phyloP scores from a whole-genome alignment of 2,888 invertebrate species.

The Drosophila mulleri region DNA sequence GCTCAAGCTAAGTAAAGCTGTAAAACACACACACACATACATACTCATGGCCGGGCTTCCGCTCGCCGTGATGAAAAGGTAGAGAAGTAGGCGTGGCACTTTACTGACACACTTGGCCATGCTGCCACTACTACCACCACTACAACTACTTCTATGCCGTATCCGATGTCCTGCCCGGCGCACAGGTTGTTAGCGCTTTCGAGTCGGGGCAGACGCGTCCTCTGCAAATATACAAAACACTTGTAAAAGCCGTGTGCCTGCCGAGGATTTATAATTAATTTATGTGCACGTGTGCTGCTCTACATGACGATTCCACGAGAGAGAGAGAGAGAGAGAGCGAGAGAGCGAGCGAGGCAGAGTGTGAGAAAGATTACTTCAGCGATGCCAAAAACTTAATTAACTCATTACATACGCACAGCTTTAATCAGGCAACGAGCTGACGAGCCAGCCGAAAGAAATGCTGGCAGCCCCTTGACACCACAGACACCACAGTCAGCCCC shows the following conservation, averaged over 20 bases:
- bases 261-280: conserved; percentile 81
- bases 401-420: conserved; percentile 81
- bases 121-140: no score
- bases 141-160: no score
- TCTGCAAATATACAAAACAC: conserved; percentile 76
- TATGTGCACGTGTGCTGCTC: conserved; percentile 67
- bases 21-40: conserved; percentile 37
- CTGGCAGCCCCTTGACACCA: conserved; percentile 25
- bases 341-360: conserved; percentile 9
- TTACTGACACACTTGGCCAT: conserved; percentile 67
- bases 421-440: conserved; percentile 72
- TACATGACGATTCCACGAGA: background rate
- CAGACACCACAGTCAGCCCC: conserved; percentile 26
- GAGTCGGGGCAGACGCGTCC: conserved; percentile 39
- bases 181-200: conserved; percentile 35
- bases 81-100: conserved; percentile 63
- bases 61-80: conserved; percentile 66
- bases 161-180: conserved; percentile 12
- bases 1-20: conserved; percentile 54
- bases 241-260: conserved; percentile 62
- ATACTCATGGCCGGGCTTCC: conserved; percentile 36
- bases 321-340: background rate
- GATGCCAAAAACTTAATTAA: conserved; percentile 83
- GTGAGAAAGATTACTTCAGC: conserved; percentile 31
- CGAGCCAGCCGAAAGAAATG: conserved; percentile 52